Evolutionary conservation across 2,797 vertebrate genomes (phyloP), one percentile per base, ranked within the genome.

Genomic region (Pterois miles): DNA sequence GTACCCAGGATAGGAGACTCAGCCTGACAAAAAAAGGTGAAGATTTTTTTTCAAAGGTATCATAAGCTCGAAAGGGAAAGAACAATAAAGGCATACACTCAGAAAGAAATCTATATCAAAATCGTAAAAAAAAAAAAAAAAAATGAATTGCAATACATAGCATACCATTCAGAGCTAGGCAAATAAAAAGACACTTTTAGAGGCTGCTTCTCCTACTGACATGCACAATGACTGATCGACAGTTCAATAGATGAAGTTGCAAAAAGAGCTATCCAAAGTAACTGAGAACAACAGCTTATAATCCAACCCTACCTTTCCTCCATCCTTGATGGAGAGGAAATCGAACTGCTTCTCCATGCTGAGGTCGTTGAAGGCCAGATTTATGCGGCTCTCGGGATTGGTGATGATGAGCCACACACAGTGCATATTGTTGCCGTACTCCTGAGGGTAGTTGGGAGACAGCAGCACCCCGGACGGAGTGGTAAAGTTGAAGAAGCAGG

Each of bases 401-500:
- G 97, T 96, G 69, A 99, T 97, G 93, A 99, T 99, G 34, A 99
- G 94, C 98, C 98, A 99, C 85, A 99, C 97, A 0, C 98, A 99
- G 93, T 99, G 98, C 92, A 99, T 96, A 92, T 98, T 98, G 96
- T 99, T 99, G 5, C 98, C 97, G 0, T 99, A 99, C 90, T 99
- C 98, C 75, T 99, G 97, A 0, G 98, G 98, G 92, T 99, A 99
- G 94, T 98, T 99, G 4, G 98, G 98, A 0, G 98, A 99, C 66
- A 99, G 95, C 81, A 99, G 96, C 18, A 96, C 95, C 48, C 98
- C 98, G 0, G 97, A 97, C 0, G 98, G 97, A 80, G 96, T 98
- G 83, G 98, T 99, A 91, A 99, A 99, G 94, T 99, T 99, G 96
- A 99, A 99, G 92, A 99, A 99, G 92, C 98, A 99, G 84, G 98